These are phyloP conservation scores for Stenodema calcarata DNA, from an alignment of 2,888 invertebrate species.

Conservation along the genomic window DNA sequence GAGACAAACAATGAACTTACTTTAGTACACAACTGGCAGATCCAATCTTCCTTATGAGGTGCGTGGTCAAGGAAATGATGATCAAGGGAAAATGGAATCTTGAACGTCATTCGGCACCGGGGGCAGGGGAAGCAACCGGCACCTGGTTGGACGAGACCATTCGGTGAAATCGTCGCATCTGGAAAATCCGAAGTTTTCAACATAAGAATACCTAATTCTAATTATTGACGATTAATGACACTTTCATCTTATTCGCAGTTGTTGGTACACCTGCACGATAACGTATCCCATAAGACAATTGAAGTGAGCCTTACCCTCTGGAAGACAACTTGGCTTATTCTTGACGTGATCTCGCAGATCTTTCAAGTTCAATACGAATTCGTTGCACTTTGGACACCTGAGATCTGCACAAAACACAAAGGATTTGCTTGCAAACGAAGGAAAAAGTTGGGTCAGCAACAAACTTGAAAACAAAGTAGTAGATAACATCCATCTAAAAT, in stretches of 20 bases:
- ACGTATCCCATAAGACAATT: too few species aligned
- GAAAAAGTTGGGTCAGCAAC: too few species aligned
- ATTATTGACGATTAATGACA: too few species aligned
- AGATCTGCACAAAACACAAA: neutral
- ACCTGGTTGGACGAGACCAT: neutral
- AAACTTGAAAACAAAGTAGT: too few species aligned
- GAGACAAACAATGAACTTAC: neutral
- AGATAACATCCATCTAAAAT: too few species aligned
- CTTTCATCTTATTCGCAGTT: too few species aligned
- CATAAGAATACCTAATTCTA: too few species aligned
- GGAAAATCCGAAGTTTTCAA: too few species aligned
- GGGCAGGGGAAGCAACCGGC: conserved; percentile 8
- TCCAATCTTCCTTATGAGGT: neutral
- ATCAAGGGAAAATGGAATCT: conserved; percentile 1
- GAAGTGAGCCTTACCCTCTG: neutral
- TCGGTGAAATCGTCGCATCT: neutral
- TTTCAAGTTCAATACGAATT: neutral
- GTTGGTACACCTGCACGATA: too few species aligned
- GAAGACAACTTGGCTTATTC: neutral
- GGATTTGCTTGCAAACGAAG: neutral
- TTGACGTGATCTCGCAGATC: neutral
- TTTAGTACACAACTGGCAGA: neutral
- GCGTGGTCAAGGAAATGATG: conserved; percentile 33
- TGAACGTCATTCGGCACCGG: neutral
- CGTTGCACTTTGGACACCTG: conserved; percentile 3